Percentiles rank a stretch among this genome's conserved stretches.
Evolutionary conservation across 1,140 invertebrate species (phyloP).

Genomic region (Oncopeltus fasciatus): DNA sequence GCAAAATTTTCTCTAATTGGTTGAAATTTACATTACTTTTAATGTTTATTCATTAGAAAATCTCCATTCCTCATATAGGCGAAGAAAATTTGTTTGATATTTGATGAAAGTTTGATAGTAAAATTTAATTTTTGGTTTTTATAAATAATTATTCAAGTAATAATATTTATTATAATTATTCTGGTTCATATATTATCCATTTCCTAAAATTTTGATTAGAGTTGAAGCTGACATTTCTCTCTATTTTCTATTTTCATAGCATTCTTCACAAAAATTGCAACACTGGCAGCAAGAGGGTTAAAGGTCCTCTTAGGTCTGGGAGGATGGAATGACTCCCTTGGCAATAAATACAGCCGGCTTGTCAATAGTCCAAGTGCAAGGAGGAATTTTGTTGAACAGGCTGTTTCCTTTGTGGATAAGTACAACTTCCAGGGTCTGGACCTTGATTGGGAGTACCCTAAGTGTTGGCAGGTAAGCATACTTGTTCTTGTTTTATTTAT

Average conservation of each 20-base stretch:
- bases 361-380: conserved; percentile 59
- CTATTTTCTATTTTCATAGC: conserved; percentile 36
- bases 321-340: conserved; percentile 79
- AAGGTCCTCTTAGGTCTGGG: conserved; percentile 73
- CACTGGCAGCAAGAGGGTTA: conserved; percentile 58
- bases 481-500: background rate
- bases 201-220: too few relatives aligned
- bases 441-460: conserved; percentile 83
- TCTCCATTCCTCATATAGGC: too few relatives aligned
- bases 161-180: too few relatives aligned
- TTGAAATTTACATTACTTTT: too few relatives aligned
- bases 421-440: conserved; percentile 75
- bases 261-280: conserved; percentile 68
- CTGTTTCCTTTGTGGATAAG: conserved; percentile 62
- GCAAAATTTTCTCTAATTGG: too few relatives aligned
- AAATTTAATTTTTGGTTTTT: too few relatives aligned
- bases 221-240: too few relatives aligned
- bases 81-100: too few relatives aligned
- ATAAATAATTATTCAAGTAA: too few relatives aligned
- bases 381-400: conserved; percentile 54
- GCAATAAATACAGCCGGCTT: conserved; percentile 68
- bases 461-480: conserved; percentile 65
- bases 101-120: too few relatives aligned
- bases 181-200: too few relatives aligned
- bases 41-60: too few relatives aligned